Percentiles rank a stretch among this genome's conserved stretches.
phyloP scores from a whole-genome alignment of 1,140 invertebrate genomes.

The Drosophila pachea region DNA sequence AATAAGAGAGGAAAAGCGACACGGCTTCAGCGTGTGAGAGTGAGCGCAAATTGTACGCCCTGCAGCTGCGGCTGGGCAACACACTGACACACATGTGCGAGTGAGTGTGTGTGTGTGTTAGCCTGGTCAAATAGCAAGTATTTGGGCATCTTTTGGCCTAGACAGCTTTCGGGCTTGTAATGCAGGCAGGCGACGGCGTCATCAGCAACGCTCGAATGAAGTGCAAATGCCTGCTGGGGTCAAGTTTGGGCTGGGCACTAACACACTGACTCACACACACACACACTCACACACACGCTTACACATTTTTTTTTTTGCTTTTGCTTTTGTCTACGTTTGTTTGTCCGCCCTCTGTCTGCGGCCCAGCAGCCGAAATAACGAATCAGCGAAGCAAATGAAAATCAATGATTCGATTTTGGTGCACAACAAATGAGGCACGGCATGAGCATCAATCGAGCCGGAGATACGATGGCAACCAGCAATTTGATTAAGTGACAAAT shows the following conservation, averaged over 20 bases:
- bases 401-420: slow-evolving; percentile 69
- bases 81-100: slow-evolving; percentile 48
- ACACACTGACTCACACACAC: slow-evolving; percentile 33
- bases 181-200: slow-evolving; percentile 50
- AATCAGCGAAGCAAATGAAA: slow-evolving; percentile 56
- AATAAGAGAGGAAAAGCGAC: neutral
- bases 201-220: slow-evolving; percentile 64
- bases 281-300: neutral
- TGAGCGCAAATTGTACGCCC: slow-evolving; percentile 58
- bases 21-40: slow-evolving; percentile 29
- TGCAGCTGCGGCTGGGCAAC: slow-evolving; percentile 64
- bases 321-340: slow-evolving; percentile 14
- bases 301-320: slow-evolving; percentile 44
- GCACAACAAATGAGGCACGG: slow-evolving; percentile 5
- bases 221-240: slow-evolving; percentile 72
- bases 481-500: slow-evolving; percentile 51
- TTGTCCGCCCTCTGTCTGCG: slow-evolving; percentile 30
- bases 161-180: slow-evolving; percentile 31
- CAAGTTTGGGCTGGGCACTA: slow-evolving; percentile 66
- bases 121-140: slow-evolving; percentile 29
- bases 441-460: slow-evolving; percentile 8
- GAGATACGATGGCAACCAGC: slow-evolving; percentile 19
- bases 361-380: slow-evolving; percentile 38
- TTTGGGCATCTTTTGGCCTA: slow-evolving; percentile 45
- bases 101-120: slow-evolving; percentile 26